phyloP scores from a whole-genome alignment of 2,113 vertebrate species.

The Alethe castanea region DNA sequence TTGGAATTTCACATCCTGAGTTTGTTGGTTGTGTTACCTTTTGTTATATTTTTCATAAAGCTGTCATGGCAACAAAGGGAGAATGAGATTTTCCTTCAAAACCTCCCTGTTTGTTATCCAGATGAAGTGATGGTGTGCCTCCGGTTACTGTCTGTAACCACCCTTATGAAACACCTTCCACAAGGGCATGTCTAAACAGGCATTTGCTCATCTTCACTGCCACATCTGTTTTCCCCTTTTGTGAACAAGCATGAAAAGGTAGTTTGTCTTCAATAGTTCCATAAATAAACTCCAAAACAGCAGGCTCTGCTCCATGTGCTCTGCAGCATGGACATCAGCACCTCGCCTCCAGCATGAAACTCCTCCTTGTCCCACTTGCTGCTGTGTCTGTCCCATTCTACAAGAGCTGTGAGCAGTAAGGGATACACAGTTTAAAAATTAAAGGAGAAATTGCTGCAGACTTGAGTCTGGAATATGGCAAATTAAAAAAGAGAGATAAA shows the following conservation, averaged over 20 bases:
- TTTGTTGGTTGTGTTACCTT: not conserved
- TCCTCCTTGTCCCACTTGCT: not conserved
- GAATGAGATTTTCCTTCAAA: not conserved
- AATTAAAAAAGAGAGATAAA: not conserved
- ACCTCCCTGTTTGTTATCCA: not conserved
- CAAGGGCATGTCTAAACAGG: not conserved
- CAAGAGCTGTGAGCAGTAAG: not conserved
- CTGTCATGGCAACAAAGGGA: slow-evolving; percentile 20
- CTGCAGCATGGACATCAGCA: not conserved
- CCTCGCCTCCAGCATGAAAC: fast-evolving
- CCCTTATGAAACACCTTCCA: not conserved
- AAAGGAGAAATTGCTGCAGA: not conserved
- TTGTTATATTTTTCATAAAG: not conserved
- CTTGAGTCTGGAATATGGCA: not conserved
- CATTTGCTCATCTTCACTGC: not conserved
- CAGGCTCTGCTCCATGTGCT: not conserved
- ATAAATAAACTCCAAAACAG: not conserved
- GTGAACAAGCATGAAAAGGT: not conserved
- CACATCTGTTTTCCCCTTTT: not conserved
- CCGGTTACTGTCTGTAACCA: not conserved
- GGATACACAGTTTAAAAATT: not conserved
- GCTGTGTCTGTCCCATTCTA: not conserved
- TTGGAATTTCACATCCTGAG: not conserved
- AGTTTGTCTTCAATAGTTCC: not conserved
- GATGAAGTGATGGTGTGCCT: not conserved